phyloP scores from a whole-genome alignment of 2,797 vertebrate genomes.

The Champsocephalus gunnari region DNA sequence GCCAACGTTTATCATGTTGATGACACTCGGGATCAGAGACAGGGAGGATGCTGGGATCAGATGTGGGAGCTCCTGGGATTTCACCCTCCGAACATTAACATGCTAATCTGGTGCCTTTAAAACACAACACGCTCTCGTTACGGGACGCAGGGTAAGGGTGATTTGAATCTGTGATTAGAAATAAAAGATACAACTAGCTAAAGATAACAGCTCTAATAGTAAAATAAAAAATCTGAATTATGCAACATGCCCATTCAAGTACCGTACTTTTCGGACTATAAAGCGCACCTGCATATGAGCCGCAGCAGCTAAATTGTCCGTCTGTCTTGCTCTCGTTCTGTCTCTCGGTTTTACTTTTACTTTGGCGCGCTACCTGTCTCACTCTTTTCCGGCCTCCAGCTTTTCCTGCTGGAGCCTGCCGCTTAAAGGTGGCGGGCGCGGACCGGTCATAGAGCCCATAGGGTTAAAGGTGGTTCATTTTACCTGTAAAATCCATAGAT shows the following conservation, averaged over 20 bases:
- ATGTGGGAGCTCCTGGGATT: conserved; percentile 67
- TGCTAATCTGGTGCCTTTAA: conserved; percentile 43
- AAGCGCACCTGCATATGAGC: no score
- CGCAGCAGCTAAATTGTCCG: no score
- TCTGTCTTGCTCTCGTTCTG: no score
- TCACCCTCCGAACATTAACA: conserved; percentile 24
- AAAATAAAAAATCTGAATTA: not conserved
- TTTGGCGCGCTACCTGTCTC: no score
- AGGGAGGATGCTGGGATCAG: conserved; percentile 53
- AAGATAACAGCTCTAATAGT: not conserved
- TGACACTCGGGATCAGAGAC: conserved; percentile 39
- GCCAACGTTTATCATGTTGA: conserved; percentile 3
- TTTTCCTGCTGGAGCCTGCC: no score
- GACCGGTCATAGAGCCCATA: no score
- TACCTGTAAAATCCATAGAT: no score
- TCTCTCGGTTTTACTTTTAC: no score
- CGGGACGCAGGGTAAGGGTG: not conserved
- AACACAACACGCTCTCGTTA: conserved; percentile 26
- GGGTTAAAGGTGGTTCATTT: no score
- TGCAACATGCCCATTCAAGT: not conserved
- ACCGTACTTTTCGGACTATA: no score
- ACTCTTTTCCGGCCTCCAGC: no score
- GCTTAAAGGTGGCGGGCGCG: no score
- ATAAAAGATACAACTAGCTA: not conserved
- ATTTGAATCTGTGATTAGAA: not conserved